Evolutionary conservation across 2,113 vertebrate genomes (phyloP), one percentile per base, ranked within the genome.

Genomic region (Proterorhinus semilunaris): DNA sequence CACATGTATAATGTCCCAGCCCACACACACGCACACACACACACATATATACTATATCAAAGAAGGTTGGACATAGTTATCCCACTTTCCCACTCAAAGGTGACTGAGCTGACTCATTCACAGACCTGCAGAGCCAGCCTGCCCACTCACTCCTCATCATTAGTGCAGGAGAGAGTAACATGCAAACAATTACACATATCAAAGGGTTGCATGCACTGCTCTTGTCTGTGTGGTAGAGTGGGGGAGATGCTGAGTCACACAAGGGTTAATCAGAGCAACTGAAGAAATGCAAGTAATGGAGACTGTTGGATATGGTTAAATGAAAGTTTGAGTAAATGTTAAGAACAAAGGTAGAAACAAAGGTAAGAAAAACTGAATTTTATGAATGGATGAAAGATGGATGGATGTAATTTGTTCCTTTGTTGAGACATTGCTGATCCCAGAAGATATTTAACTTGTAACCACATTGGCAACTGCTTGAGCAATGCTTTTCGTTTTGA

Each of bases 101-200:
- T 69, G 62, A 62, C 54, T 65, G 21, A n/a, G 49, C 66, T 82
- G 70, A 84, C 68, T 86, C 69, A 84, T 72, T 66, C 65, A 48
- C 62, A 68, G 61, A 74, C 71, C 66, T 15, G 48, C 42, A 21
- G 8, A 57, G 53, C 71, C 46, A 65, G 81, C 69, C 50, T 44
- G 68, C 45, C 45, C 72, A 2, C 53, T 74, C 46, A 50, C 67
- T 27, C 55, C 52, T 10, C 42, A 73, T 15, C 15, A 51, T 46
- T 15, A 8, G 51, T 11, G 50, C 63, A 6, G 54, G 21, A 51
- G 84, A 77, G 71, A 68, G 73, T 68, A 71, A 69, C 71, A 59
- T 48, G 55, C 17, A 45, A 79, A 75, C 49, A 16, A 16, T 65
- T 57, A 62, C 36, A 27, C 21, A 58, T 65, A 77, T 87, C 72